phyloP scores from a whole-genome alignment of 2,797 vertebrate species.

The Tauraco hartlaubi region DNA sequence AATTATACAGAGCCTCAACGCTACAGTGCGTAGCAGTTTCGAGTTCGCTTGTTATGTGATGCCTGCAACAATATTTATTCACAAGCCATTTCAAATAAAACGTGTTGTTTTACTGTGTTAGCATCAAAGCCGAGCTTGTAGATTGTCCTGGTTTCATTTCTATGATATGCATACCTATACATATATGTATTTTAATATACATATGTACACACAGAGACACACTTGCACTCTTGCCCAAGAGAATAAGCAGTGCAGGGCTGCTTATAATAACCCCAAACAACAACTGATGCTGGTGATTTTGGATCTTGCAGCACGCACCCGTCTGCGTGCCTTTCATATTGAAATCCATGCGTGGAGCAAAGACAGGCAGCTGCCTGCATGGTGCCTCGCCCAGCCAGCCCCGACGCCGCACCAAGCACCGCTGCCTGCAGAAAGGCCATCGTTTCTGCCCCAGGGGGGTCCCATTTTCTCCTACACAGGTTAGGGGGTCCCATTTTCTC shows the following conservation, averaged over 20 bases:
- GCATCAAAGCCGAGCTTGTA: constrained; percentile 41
- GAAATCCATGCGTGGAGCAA: background rate
- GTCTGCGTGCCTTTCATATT: background rate
- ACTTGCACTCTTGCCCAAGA: background rate
- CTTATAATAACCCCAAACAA: background rate
- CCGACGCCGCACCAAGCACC: background rate
- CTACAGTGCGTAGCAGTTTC: background rate
- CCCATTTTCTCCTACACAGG: background rate
- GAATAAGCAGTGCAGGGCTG: background rate
- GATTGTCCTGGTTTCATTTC: background rate
- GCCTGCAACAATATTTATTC: constrained; percentile 52
- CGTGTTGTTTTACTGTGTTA: background rate
- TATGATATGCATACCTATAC: background rate
- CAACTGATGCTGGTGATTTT: background rate
- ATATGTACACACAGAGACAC: background rate
- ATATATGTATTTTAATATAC: background rate
- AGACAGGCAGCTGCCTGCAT: background rate
- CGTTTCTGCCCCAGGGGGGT: background rate
- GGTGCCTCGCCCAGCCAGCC: background rate
- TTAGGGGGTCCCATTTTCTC: background rate
- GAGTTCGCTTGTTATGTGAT: constrained; percentile 11
- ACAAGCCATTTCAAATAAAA: constrained; percentile 37
- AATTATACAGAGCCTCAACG: background rate
- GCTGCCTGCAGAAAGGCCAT: background rate
- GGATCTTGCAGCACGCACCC: background rate